A percentile compares a stretch with the other conserved stretches of the same genome.
These are phyloP conservation scores for Eledone cirrhosa DNA, from an alignment of 2,888 invertebrate genomes.

Conservation along the genomic window DNA sequence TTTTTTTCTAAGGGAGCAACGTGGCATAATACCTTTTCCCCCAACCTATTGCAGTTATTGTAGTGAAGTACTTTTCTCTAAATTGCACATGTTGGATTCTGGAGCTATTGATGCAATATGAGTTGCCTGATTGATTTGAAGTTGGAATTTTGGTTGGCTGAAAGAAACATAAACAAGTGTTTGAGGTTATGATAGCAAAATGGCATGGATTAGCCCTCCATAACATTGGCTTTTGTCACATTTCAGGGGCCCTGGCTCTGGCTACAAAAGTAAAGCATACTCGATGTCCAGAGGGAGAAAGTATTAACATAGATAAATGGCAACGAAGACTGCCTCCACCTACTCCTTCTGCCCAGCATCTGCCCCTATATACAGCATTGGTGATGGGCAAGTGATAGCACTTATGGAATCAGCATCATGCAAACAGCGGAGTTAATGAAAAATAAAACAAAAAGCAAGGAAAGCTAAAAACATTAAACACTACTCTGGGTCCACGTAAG, in stretches of 20 bases:
- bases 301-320: constrained; percentile 24
- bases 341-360: constrained; percentile 17
- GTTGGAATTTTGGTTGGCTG: constrained; percentile 7
- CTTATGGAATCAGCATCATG: constrained; percentile 19
- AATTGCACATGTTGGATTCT: too few species aligned
- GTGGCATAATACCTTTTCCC: constrained; percentile 5
- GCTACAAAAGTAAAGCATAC: constrained; percentile 27
- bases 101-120: too few species aligned
- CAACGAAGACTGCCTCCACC: constrained; percentile 25
- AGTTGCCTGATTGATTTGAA: neutral
- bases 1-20: constrained; percentile 22
- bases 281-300: constrained; percentile 27
- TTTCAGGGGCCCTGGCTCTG: constrained; percentile 27
- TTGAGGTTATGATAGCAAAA: constrained; percentile 12
- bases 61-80: too few species aligned
- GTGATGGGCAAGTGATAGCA: constrained; percentile 19
- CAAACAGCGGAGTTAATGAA: constrained; percentile 20
- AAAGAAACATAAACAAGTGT: constrained; percentile 6
- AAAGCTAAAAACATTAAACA: too few species aligned
- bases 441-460: too few species aligned
- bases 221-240: constrained; percentile 29
- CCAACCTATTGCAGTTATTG: too few species aligned
- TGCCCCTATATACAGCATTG: constrained; percentile 8
- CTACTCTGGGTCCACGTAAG: too few species aligned
- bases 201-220: constrained; percentile 19